A percentile compares a stretch with the other conserved stretches of the same genome.
Conservation (phyloP, 35 echinoderm and acorn worm species). For the Acanthaster planci region DNA sequence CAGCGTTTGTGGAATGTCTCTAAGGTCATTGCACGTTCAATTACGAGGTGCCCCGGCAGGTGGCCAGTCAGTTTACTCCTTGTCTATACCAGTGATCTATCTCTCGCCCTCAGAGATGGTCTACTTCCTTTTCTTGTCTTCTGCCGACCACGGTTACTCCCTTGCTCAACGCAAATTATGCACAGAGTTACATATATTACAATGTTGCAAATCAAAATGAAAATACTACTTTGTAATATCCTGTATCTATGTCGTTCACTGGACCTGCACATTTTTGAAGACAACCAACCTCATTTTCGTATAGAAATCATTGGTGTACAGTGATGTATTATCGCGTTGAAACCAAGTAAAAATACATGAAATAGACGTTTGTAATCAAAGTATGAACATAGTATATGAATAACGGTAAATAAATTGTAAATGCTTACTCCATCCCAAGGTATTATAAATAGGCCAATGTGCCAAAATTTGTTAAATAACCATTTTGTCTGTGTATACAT, state of each 20-base stretch:
- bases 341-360: not conserved
- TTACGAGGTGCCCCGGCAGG: no score
- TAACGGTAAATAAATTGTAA: conserved; percentile 16
- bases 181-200: not conserved
- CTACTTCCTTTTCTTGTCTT: no score
- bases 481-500: conserved; percentile 16
- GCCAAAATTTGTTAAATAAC: conserved; percentile 30
- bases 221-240: not conserved
- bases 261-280: not conserved
- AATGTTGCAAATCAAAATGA: not conserved
- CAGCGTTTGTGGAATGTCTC: not conserved
- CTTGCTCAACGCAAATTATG: not conserved
- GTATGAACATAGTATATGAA: not conserved
- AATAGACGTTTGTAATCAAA: not conserved
- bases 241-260: not conserved
- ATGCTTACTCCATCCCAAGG: conserved; percentile 11
- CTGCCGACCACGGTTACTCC: no score
- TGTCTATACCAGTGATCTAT: not conserved
- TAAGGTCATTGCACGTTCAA: not conserved
- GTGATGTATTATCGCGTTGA: not conserved
- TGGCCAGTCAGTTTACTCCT: no score
- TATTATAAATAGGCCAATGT: conserved; percentile 19
- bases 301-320: not conserved
- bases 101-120: not conserved
- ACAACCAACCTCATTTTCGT: not conserved